phyloP scores from a whole-genome alignment of 2,113 vertebrate species.

The Amblyopsis rosae region DNA sequence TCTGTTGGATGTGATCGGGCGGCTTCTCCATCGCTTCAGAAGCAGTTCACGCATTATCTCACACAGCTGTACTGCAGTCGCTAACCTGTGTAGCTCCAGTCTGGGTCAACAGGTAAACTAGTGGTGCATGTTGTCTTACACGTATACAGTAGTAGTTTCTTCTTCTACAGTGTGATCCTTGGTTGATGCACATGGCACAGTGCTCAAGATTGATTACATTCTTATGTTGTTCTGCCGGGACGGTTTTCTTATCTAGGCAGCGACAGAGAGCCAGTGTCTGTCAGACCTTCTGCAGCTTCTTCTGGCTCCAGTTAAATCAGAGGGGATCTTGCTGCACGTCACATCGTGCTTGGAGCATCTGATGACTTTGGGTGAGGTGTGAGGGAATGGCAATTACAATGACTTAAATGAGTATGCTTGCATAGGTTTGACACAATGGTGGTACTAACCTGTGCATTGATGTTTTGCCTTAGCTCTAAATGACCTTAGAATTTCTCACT shows the following conservation, averaged over 20 bases:
- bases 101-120: conserved; percentile 54
- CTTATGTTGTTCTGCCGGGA: background rate
- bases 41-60: conserved; percentile 61
- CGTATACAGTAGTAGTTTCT: background rate
- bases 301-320: conserved; percentile 26
- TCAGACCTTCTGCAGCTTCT: conserved; percentile 51
- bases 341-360: conserved; percentile 48
- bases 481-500: background rate
- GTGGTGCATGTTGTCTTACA: background rate
- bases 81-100: conserved; percentile 61
- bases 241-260: conserved; percentile 45
- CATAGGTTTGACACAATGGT: background rate
- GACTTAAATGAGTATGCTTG: background rate
- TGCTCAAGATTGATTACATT: background rate
- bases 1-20: conserved; percentile 68
- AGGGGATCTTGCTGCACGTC: conserved; percentile 49
- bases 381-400: background rate
- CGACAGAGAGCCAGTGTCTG: conserved; percentile 48
- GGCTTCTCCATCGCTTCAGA: conserved; percentile 64
- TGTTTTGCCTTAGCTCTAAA: background rate
- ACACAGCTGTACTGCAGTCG: conserved; percentile 71
- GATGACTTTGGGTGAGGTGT: conserved; percentile 35
- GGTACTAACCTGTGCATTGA: background rate
- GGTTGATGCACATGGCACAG: background rate
- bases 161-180: background rate